Evolutionary conservation across 53 echinoderm and acorn worm genomes (phyloP), one percentile per base, ranked within the genome.

Genomic region (Echinarachnius parma): DNA sequence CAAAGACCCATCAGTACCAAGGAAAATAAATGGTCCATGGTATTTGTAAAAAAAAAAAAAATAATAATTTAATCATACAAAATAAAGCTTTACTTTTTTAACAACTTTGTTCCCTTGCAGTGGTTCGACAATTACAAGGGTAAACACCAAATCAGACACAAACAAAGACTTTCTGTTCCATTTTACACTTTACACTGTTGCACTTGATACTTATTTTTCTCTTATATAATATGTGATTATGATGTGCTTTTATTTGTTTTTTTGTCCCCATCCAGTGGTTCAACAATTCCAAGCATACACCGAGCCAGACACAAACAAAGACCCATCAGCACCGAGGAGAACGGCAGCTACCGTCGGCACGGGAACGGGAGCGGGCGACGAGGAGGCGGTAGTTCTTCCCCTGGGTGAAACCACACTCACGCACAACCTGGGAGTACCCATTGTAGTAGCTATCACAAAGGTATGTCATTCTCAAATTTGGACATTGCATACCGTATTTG

Each of bases 401-500:
- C 76, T 98, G 33, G 98, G 98, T 45, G 91, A 98, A 77, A 92
- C 98, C 52, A 98, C 98, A 42, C 88, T 98, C 80, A 92, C 91
- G 75, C 89, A 82, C 59, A 98, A 98, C 82, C 81, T 98, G 71
- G 91, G 83, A 31, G 83, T 98, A 50, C 98, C 98, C 42, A 88
- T 96, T 16, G 81, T 88, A 63, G 98, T 92, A 46, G 92, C 88
- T 55, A 81, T 88, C 21, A 88, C 98, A 57, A 98, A 98, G 92
- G 98, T 98, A 83, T 66, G 64, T 16, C 3, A 15, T 15, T 27
- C 19, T 50, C 9, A 20, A 16, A 50, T n/a, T n/a, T n/a, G n/a
- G n/a, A n/a, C n/a, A n/a, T n/a, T n/a, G n/a, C n/a, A n/a, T n/a
- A n/a, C n/a, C n/a, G n/a, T n/a, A n/a, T n/a, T n/a, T n/a, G n/a